These are phyloP conservation scores for Caradrina clavipalpis DNA, from an alignment of 2,888 invertebrate species.

Conservation along the genomic window DNA sequence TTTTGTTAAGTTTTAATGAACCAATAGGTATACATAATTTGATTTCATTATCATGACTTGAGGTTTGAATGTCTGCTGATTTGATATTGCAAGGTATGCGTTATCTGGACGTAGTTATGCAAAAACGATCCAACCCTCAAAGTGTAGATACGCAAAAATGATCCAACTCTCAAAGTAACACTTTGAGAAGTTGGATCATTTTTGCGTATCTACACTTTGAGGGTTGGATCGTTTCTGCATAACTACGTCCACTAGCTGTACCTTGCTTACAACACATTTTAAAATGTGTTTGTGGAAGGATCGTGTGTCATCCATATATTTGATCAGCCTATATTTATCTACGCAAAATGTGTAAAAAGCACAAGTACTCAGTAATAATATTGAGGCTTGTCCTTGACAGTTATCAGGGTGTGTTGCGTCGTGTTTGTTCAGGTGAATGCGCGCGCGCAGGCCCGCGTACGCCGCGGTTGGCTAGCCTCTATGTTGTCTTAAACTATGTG, in stretches of 20 bases:
- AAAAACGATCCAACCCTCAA: too few species aligned
- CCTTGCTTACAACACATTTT: background rate
- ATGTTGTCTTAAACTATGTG: conserved; percentile 60
- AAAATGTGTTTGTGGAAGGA: conserved; percentile 12
- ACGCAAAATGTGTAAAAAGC: conserved; percentile 23
- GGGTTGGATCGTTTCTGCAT: too few species aligned
- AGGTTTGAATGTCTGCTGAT: background rate
- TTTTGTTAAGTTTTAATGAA: background rate
- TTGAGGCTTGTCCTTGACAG: conserved; percentile 59
- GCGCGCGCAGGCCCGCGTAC: conserved; percentile 47
- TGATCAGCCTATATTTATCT: conserved; percentile 13
- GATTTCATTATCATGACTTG: background rate
- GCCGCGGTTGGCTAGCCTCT: conserved; percentile 52
- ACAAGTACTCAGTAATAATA: conserved; percentile 31
- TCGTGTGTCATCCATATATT: conserved; percentile 13
- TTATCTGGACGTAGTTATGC: too few species aligned
- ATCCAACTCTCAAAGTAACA: too few species aligned
- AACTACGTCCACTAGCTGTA: too few species aligned
- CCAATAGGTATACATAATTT: background rate
- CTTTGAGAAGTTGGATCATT: too few species aligned
- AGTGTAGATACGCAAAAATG: too few species aligned
- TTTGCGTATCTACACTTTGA: too few species aligned
- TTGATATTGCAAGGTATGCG: background rate
- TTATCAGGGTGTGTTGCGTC: conserved; percentile 54
- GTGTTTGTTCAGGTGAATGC: conserved; percentile 64